Evolutionary conservation across 2,888 invertebrate genomes (phyloP).

Genomic region (Callyntrura sp.): DNA sequence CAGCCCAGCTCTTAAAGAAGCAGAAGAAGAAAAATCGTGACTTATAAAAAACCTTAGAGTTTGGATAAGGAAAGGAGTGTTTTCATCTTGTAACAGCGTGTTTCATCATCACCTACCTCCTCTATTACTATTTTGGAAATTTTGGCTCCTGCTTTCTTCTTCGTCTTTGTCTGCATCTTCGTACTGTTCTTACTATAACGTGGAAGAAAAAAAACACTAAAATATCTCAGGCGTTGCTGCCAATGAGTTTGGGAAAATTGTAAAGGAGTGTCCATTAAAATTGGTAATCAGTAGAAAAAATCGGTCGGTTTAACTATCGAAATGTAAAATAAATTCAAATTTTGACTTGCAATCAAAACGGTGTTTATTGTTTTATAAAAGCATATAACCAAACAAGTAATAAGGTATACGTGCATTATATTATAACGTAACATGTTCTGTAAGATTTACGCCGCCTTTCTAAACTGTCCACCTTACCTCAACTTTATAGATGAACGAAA

Average conservation of each 20-base stretch:
- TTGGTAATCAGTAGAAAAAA: slow-evolving; percentile 36
- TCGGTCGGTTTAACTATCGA: not conserved
- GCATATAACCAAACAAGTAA: not conserved
- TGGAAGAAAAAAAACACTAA: not conserved
- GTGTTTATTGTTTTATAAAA: slow-evolving; percentile 32
- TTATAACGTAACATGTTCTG: too few relatives aligned
- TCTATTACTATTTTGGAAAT: slow-evolving; percentile 11
- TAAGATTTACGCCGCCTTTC: not conserved
- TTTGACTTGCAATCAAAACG: slow-evolving; percentile 20
- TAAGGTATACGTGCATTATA: not conserved
- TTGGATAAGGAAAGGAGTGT: slow-evolving; percentile 60
- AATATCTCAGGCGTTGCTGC: not conserved
- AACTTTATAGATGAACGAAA: too few relatives aligned
- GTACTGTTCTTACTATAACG: not conserved
- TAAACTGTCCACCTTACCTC: too few relatives aligned
- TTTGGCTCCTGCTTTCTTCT: slow-evolving; percentile 56
- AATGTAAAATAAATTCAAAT: not conserved
- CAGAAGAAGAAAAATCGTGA: slow-evolving; percentile 69
- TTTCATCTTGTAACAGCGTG: slow-evolving; percentile 11
- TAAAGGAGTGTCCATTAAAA: slow-evolving; percentile 60
- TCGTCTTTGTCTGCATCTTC: not conserved
- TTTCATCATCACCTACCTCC: slow-evolving; percentile 5
- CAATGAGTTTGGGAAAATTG: slow-evolving; percentile 37
- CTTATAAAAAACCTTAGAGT: slow-evolving; percentile 60
- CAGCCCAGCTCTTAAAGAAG: not conserved